Conservation (phyloP, 2,888 invertebrate genomes). For the Calliopum simillimum region DNA sequence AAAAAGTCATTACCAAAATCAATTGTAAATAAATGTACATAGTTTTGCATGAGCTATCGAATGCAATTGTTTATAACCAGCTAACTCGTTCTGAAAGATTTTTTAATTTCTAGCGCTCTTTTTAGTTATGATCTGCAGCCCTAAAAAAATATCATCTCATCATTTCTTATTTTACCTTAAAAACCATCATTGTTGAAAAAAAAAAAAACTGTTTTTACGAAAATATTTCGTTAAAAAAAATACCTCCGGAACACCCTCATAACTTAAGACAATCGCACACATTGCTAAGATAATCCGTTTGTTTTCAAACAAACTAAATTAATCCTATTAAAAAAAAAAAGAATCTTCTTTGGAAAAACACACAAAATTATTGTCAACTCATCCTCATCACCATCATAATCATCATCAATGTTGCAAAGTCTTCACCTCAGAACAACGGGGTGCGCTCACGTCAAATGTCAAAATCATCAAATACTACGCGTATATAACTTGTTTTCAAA, state of each 20-base stretch:
- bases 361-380: conserved; percentile 34
- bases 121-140: too few relatives aligned
- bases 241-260: conserved; percentile 20
- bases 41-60: too few relatives aligned
- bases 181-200: too few relatives aligned
- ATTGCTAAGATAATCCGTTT: conserved; percentile 52
- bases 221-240: background rate
- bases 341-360: conserved; percentile 55
- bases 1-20: too few relatives aligned
- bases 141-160: too few relatives aligned
- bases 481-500: conserved; percentile 31
- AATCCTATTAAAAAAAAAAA: conserved; percentile 51
- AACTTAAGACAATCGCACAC: conserved; percentile 21
- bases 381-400: conserved; percentile 14
- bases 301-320: conserved; percentile 62
- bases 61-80: too few relatives aligned
- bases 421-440: conserved; percentile 48
- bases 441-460: conserved; percentile 60
- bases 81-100: too few relatives aligned
- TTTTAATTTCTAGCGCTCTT: too few relatives aligned
- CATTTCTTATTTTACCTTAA: too few relatives aligned
- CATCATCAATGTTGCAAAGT: background rate
- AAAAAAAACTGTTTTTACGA: too few relatives aligned
- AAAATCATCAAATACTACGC: conserved; percentile 45
- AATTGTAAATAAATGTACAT: too few relatives aligned